Evolutionary conservation across 2,797 vertebrate genomes (phyloP), one percentile per base, ranked within the genome.

Genomic region (Acipenser transmontanus): DNA sequence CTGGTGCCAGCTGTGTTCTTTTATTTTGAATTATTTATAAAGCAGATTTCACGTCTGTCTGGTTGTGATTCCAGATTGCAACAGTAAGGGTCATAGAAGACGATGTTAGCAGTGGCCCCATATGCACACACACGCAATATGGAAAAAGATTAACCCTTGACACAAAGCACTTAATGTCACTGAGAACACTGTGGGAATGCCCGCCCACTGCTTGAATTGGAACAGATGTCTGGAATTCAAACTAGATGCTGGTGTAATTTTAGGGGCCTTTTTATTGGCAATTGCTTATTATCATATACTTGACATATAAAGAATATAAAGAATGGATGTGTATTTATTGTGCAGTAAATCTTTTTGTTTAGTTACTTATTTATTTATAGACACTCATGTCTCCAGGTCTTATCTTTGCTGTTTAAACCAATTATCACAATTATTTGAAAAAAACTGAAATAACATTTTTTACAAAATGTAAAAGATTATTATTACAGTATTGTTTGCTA

Each of bases 81-180:
- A 65, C 47, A 8, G 62, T 50, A 67, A 54, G 13, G 67, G 54
- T 69, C 56, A 12, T 59, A 20, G 17, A 49, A 4, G 20, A 63
- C 59, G 7, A 47, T 49, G 47, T 47, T 20, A 49, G 20, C 34
- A 54, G 59, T 14, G 64, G 7, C 12, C 48, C 67, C 60, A 17
- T 61, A 63, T 66, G n/a, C 63, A 61, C 52, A 60, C 66, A 68
- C 70, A 66, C 17, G 17, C 60, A 34, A 67, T 70, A 76, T 64
- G 74, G 79, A 78, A 79, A 80, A 74, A 48, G n/a, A 62, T 70
- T 74, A 76, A 71, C 71, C 71, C 63, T 64, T 71, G 74, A 75
- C 74, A 67, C 8, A 9, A 51, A 56, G 62, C 61, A 59, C 65
- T 68, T 66, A 20, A 49, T 50, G 61, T 66, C 14, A 14, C 68